Evolutionary conservation across 2,888 invertebrate genomes (phyloP).

Genomic region (Pomacea canaliculata): DNA sequence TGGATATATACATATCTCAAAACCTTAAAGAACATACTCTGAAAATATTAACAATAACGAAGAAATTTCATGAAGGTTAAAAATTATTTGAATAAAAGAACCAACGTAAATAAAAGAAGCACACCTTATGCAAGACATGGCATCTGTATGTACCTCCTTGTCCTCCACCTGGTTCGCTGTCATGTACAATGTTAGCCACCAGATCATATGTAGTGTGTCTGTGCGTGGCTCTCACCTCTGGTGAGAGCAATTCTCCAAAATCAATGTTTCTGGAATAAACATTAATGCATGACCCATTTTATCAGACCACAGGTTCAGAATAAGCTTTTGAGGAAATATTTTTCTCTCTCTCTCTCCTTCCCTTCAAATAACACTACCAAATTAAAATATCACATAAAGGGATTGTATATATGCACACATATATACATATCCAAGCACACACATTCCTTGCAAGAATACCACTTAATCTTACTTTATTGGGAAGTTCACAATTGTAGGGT

Average conservation of each 20-base stretch:
- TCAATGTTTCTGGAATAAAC: constrained; percentile 85
- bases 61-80: no score
- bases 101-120: background rate
- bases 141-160: constrained; percentile 96
- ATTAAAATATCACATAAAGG: no score
- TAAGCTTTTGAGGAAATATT: background rate
- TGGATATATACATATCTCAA: no score
- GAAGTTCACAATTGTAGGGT: constrained; percentile 99
- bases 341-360: background rate
- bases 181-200: constrained; percentile 98
- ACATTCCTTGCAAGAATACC: background rate
- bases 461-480: constrained; percentile 88
- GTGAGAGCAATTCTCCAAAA: constrained; percentile 92
- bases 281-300: background rate
- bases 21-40: no score
- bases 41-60: no score
- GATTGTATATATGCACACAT: background rate
- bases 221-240: constrained; percentile 76
- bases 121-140: constrained; percentile 86
- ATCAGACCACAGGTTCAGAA: background rate
- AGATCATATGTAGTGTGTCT: constrained; percentile 91
- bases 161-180: constrained; percentile 86
- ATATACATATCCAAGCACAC: background rate
- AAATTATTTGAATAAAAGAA: no score
- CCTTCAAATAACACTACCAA: background rate